Conservation (phyloP, 2,113 vertebrate species). For the Cavia porcellus region DNA sequence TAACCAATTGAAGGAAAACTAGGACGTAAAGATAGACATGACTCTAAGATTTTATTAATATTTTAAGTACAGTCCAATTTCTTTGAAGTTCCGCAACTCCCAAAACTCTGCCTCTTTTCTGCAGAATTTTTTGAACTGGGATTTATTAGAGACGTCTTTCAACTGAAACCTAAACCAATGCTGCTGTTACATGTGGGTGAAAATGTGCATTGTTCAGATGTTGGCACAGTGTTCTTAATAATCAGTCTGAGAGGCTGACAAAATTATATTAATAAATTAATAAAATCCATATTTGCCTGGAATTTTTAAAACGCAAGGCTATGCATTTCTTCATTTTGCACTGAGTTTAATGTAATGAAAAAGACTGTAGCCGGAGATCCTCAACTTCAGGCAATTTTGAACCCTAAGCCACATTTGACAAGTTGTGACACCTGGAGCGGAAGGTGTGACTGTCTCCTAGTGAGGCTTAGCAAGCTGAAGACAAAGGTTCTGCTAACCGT, state of each 20-base stretch:
- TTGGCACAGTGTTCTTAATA: not conserved
- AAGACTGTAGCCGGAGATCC: not conserved
- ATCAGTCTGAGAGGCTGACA: not conserved
- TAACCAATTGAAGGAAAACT: constrained; percentile 53
- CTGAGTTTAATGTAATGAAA: not conserved
- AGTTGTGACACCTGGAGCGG: not conserved
- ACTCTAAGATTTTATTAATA: constrained; percentile 12
- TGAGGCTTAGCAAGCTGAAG: not conserved
- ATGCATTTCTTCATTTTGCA: not conserved
- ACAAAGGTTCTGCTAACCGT: not conserved
- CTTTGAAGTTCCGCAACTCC: constrained; percentile 14
- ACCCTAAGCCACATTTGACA: not conserved
- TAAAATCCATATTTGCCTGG: not conserved
- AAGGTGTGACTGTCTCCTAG: not conserved
- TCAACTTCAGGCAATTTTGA: not conserved
- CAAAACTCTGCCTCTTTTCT: not conserved
- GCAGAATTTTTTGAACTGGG: not conserved
- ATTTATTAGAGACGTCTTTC: not conserved
- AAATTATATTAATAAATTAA: not conserved
- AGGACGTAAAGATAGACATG: not conserved
- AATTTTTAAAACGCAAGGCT: not conserved
- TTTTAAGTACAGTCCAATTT: constrained; percentile 36
- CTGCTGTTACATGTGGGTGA: not conserved
- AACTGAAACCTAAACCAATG: not conserved
- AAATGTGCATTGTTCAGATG: not conserved